Evolutionary conservation across 2,797 vertebrate genomes (phyloP).

Genomic region (Spinus olivaceus): DNA sequence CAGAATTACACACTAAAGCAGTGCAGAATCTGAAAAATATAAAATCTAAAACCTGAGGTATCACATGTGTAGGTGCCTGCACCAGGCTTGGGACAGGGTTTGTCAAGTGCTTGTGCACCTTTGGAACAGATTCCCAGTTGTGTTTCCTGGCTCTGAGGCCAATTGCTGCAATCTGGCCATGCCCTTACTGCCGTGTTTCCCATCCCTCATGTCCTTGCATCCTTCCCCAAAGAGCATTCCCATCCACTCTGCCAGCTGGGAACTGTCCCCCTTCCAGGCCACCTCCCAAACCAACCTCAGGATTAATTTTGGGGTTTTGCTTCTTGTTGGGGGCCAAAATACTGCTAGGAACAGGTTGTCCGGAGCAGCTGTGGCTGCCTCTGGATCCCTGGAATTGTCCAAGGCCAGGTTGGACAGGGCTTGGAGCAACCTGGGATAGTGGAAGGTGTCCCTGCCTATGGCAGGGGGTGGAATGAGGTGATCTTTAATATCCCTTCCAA

Average conservation of each 20-base stretch:
- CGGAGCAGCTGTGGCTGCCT: neutral
- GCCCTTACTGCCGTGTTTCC: accelerated
- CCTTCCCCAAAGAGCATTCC: neutral
- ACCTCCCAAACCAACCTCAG: neutral
- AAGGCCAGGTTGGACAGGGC: accelerated
- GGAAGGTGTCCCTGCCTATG: neutral
- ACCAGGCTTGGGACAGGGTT: accelerated
- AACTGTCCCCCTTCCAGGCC: neutral
- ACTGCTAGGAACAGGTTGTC: neutral
- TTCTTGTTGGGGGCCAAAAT: neutral
- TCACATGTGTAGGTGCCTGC: neutral
- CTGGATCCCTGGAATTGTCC: neutral
- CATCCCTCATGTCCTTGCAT: accelerated
- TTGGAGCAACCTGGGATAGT: accelerated
- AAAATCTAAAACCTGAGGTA: neutral
- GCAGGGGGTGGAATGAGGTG: neutral
- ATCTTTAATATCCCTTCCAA: neutral
- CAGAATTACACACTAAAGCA: neutral
- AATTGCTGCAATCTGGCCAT: accelerated
- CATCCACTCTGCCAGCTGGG: neutral
- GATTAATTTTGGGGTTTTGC: neutral
- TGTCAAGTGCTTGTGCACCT: neutral
- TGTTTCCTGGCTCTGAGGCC: neutral
- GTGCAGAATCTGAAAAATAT: neutral
- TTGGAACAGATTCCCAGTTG: neutral